Conservation (phyloP, 2,888 invertebrate species). For the Tetragnatha montana region DNA sequence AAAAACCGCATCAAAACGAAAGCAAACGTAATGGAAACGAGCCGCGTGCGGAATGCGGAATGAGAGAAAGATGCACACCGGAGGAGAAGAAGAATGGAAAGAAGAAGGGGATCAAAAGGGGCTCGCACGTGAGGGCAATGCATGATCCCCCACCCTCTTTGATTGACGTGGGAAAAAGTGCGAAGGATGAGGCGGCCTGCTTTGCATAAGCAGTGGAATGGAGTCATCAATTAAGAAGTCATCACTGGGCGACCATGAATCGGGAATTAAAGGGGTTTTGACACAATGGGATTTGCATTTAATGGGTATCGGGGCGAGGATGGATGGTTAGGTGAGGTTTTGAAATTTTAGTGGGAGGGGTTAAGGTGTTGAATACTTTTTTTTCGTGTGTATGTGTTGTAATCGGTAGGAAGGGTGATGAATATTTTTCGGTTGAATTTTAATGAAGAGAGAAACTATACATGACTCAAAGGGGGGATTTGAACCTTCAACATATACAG, state of each 20-base stretch:
- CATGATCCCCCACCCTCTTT: conserved; percentile 60
- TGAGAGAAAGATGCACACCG: conserved; percentile 9
- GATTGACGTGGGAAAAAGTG: conserved; percentile 69
- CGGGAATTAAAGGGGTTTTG: not conserved
- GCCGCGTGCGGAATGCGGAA: conserved; percentile 38
- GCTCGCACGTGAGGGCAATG: conserved; percentile 66
- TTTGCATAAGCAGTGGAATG: conserved; percentile 39
- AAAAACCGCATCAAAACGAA: not conserved
- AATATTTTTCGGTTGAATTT: no score
- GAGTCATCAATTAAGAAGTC: not conserved
- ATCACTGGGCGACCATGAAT: not conserved
- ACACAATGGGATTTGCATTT: no score
- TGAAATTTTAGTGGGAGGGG: no score
- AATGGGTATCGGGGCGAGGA: no score
- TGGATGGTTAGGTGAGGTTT: no score
- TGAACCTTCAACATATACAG: no score
- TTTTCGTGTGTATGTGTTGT: no score
- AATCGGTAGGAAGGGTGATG: no score
- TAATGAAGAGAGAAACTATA: no score
- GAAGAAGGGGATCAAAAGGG: conserved; percentile 38
- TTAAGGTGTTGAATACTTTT: no score
- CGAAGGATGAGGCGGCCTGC: conserved; percentile 67
- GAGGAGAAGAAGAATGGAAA: not conserved
- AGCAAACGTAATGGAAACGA: conserved; percentile 29
- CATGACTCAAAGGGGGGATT: no score